phyloP scores from a whole-genome alignment of 2,113 vertebrate genomes.

The Alligator sinensis region DNA sequence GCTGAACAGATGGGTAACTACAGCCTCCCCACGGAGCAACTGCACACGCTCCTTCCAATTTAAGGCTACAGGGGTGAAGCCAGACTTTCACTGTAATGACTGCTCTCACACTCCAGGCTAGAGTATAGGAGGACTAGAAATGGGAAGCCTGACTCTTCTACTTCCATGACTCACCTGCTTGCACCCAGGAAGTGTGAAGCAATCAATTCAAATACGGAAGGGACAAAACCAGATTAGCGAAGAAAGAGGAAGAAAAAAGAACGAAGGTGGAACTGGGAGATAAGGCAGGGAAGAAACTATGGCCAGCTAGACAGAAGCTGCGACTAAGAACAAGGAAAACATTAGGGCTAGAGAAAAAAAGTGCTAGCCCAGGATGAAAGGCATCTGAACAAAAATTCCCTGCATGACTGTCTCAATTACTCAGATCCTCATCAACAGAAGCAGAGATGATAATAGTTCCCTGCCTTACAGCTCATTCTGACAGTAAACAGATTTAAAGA shows the following conservation, averaged over 20 bases:
- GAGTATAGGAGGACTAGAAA: neutral
- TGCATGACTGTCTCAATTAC: neutral
- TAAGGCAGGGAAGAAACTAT: neutral
- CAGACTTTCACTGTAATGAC: neutral
- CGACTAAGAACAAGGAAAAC: no score
- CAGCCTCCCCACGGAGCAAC: neutral
- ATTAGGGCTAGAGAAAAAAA: no score
- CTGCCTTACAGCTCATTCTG: no score
- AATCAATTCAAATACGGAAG: neutral
- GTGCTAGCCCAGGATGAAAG: neutral
- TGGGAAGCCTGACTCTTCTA: neutral
- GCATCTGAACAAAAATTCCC: neutral
- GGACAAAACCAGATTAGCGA: neutral
- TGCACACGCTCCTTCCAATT: neutral
- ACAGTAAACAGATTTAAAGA: no score
- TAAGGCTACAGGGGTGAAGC: neutral
- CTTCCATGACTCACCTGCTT: neutral
- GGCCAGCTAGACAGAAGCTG: no score
- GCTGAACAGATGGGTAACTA: neutral
- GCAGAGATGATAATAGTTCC: no score
- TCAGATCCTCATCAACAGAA: no score
- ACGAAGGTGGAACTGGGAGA: neutral
- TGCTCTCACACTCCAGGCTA: neutral
- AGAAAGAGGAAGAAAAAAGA: neutral
- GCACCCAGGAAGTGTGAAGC: neutral